Conservation (phyloP, 2,888 invertebrate genomes). For the Trichopria drosophilae region DNA sequence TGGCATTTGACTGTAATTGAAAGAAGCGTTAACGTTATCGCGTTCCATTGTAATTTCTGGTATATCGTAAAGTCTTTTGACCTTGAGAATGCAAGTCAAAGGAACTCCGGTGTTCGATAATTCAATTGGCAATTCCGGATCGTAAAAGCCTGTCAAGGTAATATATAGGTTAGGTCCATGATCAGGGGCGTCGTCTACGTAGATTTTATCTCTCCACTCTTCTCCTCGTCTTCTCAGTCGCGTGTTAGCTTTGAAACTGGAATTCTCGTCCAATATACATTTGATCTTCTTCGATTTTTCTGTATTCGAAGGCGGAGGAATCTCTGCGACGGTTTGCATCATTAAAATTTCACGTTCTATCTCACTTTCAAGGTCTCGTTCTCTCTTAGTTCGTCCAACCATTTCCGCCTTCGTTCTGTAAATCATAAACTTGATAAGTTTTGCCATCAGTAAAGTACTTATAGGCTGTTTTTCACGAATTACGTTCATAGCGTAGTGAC, state of each 20-base stretch:
- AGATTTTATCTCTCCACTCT: constrained; percentile 63
- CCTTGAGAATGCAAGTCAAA: constrained; percentile 42
- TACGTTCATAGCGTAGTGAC: constrained; percentile 40
- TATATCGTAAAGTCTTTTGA: constrained; percentile 38
- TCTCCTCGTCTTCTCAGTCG: constrained; percentile 61
- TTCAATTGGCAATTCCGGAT: constrained; percentile 42
- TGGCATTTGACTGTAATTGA: neutral
- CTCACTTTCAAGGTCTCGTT: constrained; percentile 35
- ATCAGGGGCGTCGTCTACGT: constrained; percentile 62
- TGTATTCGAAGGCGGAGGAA: neutral
- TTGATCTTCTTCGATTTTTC: constrained; percentile 13
- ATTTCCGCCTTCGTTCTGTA: constrained; percentile 42
- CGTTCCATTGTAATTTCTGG: neutral
- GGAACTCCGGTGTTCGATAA: constrained; percentile 45
- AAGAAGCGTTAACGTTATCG: neutral
- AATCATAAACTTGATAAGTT: constrained; percentile 48
- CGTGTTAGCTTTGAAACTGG: constrained; percentile 60
- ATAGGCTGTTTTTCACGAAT: constrained; percentile 29
- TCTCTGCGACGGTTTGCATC: constrained; percentile 32
- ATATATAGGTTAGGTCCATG: constrained; percentile 63
- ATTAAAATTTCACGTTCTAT: constrained; percentile 40
- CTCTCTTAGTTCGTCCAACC: constrained; percentile 33
- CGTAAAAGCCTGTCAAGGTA: constrained; percentile 61
- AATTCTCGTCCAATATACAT: constrained; percentile 23
- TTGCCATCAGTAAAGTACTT: constrained; percentile 42